Percentiles rank a stretch among this genome's conserved stretches.
Conservation (phyloP, 2,888 invertebrate genomes). For the Calephelis perditalis region DNA sequence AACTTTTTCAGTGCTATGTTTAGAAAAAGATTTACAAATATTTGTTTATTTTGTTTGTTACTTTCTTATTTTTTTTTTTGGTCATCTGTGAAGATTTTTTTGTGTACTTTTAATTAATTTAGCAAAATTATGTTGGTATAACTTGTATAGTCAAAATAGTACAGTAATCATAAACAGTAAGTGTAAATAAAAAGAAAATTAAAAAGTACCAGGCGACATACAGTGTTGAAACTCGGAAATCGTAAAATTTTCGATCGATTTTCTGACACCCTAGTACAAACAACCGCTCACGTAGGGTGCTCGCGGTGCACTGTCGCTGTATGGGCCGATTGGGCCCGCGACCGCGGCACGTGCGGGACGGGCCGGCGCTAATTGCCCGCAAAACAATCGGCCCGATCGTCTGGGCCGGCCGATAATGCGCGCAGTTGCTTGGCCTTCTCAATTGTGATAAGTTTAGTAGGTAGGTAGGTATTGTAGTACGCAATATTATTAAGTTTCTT, state of each 20-base stretch:
- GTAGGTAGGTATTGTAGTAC: no score
- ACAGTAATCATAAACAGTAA: background rate
- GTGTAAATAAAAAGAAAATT: slow-evolving; percentile 15
- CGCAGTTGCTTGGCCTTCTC: slow-evolving; percentile 46
- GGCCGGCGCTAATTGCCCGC: slow-evolving; percentile 71
- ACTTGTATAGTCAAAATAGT: background rate
- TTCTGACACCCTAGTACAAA: slow-evolving; percentile 29
- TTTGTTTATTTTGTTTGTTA: background rate
- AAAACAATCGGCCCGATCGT: slow-evolving; percentile 67
- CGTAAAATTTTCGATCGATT: slow-evolving; percentile 18
- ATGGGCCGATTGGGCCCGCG: slow-evolving; percentile 26
- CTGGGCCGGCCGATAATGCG: slow-evolving; percentile 48
- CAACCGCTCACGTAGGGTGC: slow-evolving; percentile 67
- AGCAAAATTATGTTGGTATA: background rate
- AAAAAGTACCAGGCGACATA: slow-evolving; percentile 38
- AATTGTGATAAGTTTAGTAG: slow-evolving; percentile 11
- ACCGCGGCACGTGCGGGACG: slow-evolving; percentile 55
- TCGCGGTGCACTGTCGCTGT: slow-evolving; percentile 63
- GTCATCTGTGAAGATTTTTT: background rate
- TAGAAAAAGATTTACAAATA: slow-evolving; percentile 6
- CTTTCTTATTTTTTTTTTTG: no score
- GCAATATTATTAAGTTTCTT: no score
- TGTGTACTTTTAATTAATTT: background rate
- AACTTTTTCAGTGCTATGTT: slow-evolving; percentile 45
- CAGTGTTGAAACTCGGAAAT: slow-evolving; percentile 21